A percentile compares a stretch with the other conserved stretches of the same genome.
phyloP scores from a whole-genome alignment of 2,888 invertebrate genomes.

The Apamea sordens region DNA sequence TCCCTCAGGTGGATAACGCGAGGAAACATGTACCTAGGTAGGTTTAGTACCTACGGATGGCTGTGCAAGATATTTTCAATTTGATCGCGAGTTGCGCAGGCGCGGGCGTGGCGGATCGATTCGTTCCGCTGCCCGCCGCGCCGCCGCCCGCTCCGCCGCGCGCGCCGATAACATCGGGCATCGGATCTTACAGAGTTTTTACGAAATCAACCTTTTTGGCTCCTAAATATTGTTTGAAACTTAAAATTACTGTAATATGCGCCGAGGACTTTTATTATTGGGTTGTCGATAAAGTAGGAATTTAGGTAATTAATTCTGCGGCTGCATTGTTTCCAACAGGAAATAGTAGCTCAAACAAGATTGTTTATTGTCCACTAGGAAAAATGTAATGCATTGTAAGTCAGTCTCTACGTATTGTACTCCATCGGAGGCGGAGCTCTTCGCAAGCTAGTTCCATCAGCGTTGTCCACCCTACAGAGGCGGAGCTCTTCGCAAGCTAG shows the following conservation, averaged over 20 bases:
- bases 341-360: neutral
- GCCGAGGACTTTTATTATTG: neutral
- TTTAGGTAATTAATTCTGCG: neutral
- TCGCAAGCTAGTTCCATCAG: neutral
- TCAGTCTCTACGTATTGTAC: neutral
- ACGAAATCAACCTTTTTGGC: slow-evolving; percentile 58
- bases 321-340: neutral
- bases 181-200: slow-evolving; percentile 36
- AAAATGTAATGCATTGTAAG: neutral
- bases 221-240: slow-evolving; percentile 33
- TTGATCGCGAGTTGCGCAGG: slow-evolving; percentile 43
- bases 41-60: slow-evolving; percentile 1
- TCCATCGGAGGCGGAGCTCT: neutral
- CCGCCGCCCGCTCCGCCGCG: no score
- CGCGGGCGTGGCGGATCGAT: slow-evolving; percentile 73
- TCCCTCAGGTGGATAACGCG: neutral
- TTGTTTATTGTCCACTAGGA: no score
- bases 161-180: slow-evolving; percentile 40
- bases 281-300: no score
- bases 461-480: no score
- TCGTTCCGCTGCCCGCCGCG: slow-evolving; percentile 70
- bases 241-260: slow-evolving; percentile 30
- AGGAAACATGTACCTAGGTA: neutral
- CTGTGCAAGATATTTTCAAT: slow-evolving; percentile 71
- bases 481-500: no score